phyloP scores from a whole-genome alignment of 2,797 vertebrate species.

The Peromyscus aztecus region DNA sequence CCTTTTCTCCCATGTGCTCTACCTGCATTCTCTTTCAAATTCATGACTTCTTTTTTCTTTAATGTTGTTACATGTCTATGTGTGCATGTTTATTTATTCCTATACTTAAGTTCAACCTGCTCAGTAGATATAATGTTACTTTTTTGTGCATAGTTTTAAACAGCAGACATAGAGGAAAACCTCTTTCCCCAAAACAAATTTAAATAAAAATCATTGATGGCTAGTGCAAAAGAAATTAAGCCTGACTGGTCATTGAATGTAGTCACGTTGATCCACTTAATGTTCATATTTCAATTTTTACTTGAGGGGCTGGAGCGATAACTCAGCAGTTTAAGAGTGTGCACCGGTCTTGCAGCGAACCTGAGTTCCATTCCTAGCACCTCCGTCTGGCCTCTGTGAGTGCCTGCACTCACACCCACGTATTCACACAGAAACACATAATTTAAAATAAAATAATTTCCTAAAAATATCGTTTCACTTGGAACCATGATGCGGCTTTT shows the following conservation, averaged over 20 bases:
- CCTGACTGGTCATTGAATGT: neutral
- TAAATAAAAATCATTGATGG: neutral
- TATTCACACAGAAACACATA: neutral
- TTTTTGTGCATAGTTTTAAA: neutral
- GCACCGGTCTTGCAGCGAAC: neutral
- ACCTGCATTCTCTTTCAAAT: neutral
- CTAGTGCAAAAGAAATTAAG: neutral
- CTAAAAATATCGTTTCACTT: neutral
- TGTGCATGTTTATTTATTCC: neutral
- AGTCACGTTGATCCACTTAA: neutral
- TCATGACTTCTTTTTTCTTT: neutral
- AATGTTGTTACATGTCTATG: neutral
- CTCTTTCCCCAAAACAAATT: neutral
- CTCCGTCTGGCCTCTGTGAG: neutral
- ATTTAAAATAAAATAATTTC: neutral
- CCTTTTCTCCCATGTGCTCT: neutral
- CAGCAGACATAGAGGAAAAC: neutral
- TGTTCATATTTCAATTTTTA: constrained; percentile 17
- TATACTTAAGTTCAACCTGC: neutral
- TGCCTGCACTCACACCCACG: neutral
- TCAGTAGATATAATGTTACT: neutral
- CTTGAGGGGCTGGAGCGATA: neutral
- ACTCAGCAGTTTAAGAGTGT: neutral
- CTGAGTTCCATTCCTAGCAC: too few species aligned
- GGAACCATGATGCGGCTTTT: constrained; percentile 7